Percentiles rank a stretch among this genome's conserved stretches.
These are phyloP conservation scores for Epinephelus coioides DNA, from an alignment of 2,797 vertebrate species.

Conservation along the genomic window DNA sequence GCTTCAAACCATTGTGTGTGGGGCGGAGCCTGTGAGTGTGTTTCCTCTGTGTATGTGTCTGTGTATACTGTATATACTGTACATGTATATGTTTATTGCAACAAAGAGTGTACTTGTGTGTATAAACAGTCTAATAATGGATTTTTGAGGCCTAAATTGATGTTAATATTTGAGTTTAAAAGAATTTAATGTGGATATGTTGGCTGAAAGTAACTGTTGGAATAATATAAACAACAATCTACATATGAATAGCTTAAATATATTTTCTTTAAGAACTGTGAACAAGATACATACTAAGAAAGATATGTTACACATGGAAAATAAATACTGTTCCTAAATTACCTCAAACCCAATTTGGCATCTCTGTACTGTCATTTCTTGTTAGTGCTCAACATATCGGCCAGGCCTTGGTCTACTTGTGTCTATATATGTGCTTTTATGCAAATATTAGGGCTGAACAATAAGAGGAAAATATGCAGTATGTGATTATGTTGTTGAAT, in stretches of 20 bases:
- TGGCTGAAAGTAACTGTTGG: not conserved
- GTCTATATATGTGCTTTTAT: no score
- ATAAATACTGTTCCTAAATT: not conserved
- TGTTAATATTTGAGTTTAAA: not conserved
- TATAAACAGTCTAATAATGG: not conserved
- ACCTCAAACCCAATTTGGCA: not conserved
- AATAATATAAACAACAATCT: not conserved
- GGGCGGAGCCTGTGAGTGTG: not conserved
- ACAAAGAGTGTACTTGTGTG: not conserved
- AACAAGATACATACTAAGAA: not conserved
- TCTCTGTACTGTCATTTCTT: no score
- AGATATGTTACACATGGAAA: not conserved
- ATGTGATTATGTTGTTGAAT: no score
- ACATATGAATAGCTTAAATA: not conserved
- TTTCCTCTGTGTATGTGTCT: not conserved
- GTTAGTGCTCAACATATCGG: no score
- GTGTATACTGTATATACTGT: not conserved
- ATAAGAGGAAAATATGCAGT: no score
- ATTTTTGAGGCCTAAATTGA: not conserved
- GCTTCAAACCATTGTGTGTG: slow-evolving; percentile 40
- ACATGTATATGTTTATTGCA: not conserved
- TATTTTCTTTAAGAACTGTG: not conserved
- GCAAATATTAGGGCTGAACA: no score
- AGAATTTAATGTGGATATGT: not conserved
- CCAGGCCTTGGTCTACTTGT: no score